Base-by-base conservation (phyloP, 2,113 vertebrate genomes). In the Silurus meridionalis region DNA sequence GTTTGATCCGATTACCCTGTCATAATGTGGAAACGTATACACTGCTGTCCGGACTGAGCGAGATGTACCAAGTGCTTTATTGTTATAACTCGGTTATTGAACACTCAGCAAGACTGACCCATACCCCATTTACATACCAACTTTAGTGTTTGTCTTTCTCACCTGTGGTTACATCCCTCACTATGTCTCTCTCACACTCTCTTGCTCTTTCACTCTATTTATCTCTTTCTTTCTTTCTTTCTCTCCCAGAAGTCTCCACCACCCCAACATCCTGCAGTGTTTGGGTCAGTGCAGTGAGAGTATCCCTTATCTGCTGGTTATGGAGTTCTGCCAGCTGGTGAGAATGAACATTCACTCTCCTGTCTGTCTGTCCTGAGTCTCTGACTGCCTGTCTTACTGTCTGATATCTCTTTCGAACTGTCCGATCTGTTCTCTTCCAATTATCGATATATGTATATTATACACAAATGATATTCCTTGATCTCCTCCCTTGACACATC, bases 301-400 rank as follows among this genome's bases (percentile, higher is more conserved):
- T n/a, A 92, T 97, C 85, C 97, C 97, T 15, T 97, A 95, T 89
- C 94, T 98, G 69, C 94, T 98, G 82, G 96, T 98, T 50, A 98
- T 98, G 97, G 97, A 98, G 92, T 97, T 97, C 91, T 98, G 97
- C 91, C 97, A 97, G 63, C 93, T 98, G 96, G 97, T 98, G 88
- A 96, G 95, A 66, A 63, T 46, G 9, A 9, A 69, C n/a, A 4
- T 17, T 55, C 28, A 25, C 10, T 66, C 4, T 21, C 21, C 28
- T 21, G 6, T 60, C 5, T 55, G 0, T 23, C 11, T 10, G 5
- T 23, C 71, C 28, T 2, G 28, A 37, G 28, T 23, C 2, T 74
- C 71, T 50, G 2, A 50, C 8, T 8, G 15, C 14, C 55, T 9
- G 9, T 58, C 57, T 58, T 10, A 14, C 14, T 58, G 57, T 58